Conservation (phyloP, 35 echinoderm and acorn worm species). For the Heliocidaris tuberculata region DNA sequence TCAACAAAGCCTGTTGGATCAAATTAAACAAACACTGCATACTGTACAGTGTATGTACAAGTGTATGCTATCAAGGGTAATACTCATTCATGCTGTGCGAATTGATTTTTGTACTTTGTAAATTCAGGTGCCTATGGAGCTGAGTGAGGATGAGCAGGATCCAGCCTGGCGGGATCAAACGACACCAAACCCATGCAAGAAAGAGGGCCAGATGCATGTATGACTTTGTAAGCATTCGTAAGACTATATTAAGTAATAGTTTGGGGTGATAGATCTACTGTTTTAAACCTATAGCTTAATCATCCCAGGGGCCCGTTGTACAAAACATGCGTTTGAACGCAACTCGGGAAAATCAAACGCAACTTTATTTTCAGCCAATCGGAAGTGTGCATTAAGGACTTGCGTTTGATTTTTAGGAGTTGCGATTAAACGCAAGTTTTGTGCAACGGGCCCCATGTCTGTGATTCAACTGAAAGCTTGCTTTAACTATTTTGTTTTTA, state of each 20-base stretch:
- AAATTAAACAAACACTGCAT: conserved; percentile 15
- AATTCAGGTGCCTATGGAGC: conserved; percentile 26
- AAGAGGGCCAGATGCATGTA: conserved; percentile 29
- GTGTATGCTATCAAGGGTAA: conserved; percentile 26
- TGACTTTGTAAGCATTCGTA: conserved; percentile 20
- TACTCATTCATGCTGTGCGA: not conserved
- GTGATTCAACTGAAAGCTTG: not conserved
- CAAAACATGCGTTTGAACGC: no score
- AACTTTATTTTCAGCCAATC: no score
- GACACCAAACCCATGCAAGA: not conserved
- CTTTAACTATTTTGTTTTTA: conserved; percentile 11
- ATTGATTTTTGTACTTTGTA: conserved; percentile 34
- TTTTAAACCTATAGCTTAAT: not conserved
- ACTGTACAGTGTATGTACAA: conserved; percentile 18
- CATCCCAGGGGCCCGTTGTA: no score
- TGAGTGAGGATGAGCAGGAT: conserved; percentile 21
- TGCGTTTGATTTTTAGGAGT: no score
- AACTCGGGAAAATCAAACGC: no score
- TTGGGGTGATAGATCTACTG: not conserved
- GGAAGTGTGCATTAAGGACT: no score
- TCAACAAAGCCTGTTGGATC: conserved; percentile 15
- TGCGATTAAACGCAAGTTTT: no score
- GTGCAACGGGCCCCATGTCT: no score
- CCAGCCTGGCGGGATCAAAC: no score
- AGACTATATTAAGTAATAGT: conserved; percentile 8